These are phyloP conservation scores for Arctocebus calabarensis DNA, from an alignment of 2,797 vertebrate genomes.

Conservation along the genomic window DNA sequence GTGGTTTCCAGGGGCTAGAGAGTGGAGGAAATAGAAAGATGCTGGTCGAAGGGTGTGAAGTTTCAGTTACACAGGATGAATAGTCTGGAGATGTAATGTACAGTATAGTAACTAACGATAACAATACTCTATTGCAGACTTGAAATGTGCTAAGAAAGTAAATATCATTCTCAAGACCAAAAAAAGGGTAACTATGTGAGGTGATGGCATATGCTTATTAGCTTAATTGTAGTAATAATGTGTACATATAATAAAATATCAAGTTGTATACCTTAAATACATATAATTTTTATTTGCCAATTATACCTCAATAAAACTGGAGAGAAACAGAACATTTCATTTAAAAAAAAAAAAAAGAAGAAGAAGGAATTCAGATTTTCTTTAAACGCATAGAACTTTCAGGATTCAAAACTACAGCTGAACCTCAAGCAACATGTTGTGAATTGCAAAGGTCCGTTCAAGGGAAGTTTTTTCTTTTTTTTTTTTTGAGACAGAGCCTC, in stretches of 20 bases:
- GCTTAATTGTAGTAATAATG: background rate
- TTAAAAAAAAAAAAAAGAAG: background rate
- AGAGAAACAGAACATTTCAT: background rate
- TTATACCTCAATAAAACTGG: background rate
- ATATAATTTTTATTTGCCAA: slow-evolving; percentile 14
- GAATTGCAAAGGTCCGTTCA: background rate
- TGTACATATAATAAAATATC: background rate
- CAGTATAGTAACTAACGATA: background rate
- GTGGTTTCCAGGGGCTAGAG: background rate
- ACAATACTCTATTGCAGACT: background rate
- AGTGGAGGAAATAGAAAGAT: background rate
- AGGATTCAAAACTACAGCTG: slow-evolving; percentile 1
- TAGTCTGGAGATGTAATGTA: background rate
- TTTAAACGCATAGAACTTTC: background rate
- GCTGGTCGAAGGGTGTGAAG: background rate
- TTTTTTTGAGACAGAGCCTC: too few relatives aligned
- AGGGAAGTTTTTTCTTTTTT: background rate
- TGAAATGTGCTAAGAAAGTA: background rate
- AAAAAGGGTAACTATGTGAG: background rate
- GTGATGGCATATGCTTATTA: background rate
- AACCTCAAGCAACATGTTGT: background rate
- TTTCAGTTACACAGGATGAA: slow-evolving; percentile 20
- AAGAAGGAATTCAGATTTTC: slow-evolving; percentile 40
- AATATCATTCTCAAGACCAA: background rate
- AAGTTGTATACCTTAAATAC: background rate